Conservation (phyloP, 2,113 vertebrate genomes). For the Camelus dromedarius region DNA sequence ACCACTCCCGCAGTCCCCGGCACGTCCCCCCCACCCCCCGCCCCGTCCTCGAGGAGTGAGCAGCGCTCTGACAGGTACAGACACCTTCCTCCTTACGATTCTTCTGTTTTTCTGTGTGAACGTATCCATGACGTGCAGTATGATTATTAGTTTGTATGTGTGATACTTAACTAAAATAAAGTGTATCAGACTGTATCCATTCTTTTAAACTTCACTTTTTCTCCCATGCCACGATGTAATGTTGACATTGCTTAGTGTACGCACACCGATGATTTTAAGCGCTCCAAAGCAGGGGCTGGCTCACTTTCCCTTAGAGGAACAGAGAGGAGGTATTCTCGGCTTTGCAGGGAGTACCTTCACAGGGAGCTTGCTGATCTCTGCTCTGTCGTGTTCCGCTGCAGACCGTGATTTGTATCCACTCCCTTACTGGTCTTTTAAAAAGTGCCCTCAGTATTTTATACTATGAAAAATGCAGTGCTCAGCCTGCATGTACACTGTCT, state of each 20-base stretch:
- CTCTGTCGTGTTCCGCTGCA: background rate
- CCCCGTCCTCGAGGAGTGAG: no score
- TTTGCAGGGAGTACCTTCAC: background rate
- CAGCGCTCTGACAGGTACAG: accelerated
- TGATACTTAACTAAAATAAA: background rate
- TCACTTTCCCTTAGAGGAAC: background rate
- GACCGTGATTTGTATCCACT: background rate
- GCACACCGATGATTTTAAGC: background rate
- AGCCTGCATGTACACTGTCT: accelerated
- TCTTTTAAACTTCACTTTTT: background rate
- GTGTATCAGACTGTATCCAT: accelerated
- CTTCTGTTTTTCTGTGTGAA: background rate
- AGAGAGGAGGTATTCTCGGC: background rate
- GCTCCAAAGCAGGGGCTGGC: background rate
- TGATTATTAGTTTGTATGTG: background rate
- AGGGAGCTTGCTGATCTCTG: no score
- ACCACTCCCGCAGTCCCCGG: accelerated
- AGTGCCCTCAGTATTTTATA: background rate
- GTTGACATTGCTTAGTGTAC: background rate
- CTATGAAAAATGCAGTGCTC: background rate
- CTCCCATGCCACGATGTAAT: background rate
- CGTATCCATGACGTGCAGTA: accelerated
- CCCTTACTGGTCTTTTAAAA: background rate
- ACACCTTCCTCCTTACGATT: accelerated
- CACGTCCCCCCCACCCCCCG: accelerated